A percentile compares a stretch with the other conserved stretches of the same genome.
These are phyloP conservation scores for Embidobia sp. DNA, from an alignment of 2,888 invertebrate genomes.

Conservation along the genomic window DNA sequence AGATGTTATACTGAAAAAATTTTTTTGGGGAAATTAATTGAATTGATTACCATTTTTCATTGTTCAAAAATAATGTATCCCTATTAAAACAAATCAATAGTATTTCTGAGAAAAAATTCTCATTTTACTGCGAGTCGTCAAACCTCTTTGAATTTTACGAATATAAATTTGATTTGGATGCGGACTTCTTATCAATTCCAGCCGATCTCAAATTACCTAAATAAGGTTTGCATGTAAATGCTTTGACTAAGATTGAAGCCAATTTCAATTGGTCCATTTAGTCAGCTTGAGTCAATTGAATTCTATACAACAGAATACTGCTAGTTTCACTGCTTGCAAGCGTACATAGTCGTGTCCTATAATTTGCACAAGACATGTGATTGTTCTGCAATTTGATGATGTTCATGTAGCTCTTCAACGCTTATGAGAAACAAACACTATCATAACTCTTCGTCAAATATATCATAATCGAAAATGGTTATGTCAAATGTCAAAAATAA, in stretches of 20 bases:
- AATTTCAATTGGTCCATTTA: slow-evolving; percentile 53
- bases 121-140: no score
- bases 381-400: slow-evolving; percentile 12
- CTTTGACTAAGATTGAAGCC: slow-evolving; percentile 41
- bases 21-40: no score
- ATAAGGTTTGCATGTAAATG: slow-evolving; percentile 43
- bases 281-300: slow-evolving; percentile 41
- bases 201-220: slow-evolving; percentile 19
- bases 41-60: no score
- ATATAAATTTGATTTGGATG: neutral
- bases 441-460: no score
- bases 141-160: neutral
- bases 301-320: slow-evolving; percentile 26
- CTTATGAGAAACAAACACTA: no score
- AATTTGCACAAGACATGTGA: slow-evolving; percentile 33
- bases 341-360: slow-evolving; percentile 21
- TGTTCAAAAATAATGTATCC: no score
- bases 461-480: no score
- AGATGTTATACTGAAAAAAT: no score
- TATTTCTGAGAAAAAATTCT: no score
- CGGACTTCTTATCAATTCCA: slow-evolving; percentile 4
- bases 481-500: no score
- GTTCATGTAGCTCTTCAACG: no score
- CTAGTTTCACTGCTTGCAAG: slow-evolving; percentile 35
- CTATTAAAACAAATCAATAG: no score